Evolutionary conservation across 2,888 invertebrate species (phyloP).

Genomic region (Epistrophella euchroma): DNA sequence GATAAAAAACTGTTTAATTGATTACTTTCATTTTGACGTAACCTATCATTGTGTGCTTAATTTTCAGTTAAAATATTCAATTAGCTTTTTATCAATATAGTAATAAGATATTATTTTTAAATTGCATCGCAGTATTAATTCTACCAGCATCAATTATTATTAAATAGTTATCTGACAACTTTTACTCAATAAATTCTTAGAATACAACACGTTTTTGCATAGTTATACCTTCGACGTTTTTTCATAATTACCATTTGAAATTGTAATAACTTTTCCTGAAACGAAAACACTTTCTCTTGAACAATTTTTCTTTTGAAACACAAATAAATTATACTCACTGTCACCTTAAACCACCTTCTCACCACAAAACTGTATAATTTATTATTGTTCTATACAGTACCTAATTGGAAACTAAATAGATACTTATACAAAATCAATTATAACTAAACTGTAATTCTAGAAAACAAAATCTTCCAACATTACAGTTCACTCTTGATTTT

Average conservation of each 20-base stretch:
- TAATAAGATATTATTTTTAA: background rate
- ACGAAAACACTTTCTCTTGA: constrained; percentile 30
- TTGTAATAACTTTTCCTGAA: constrained; percentile 2
- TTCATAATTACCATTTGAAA: too few species aligned
- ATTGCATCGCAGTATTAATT: background rate
- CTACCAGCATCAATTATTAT: background rate
- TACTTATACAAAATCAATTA: constrained; percentile 20
- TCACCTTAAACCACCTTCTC: constrained; percentile 1
- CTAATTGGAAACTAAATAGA: constrained; percentile 3
- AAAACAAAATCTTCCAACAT: constrained; percentile 10
- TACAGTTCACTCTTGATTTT: constrained; percentile 28
- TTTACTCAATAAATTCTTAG: background rate
- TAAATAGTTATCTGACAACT: background rate
- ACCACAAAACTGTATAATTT: constrained; percentile 11
- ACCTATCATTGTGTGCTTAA: too few species aligned
- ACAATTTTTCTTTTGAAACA: background rate
- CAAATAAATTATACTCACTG: background rate
- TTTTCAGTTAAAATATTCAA: too few species aligned
- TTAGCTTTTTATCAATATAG: background rate
- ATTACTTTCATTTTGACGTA: too few species aligned
- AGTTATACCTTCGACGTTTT: background rate
- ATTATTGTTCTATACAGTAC: background rate
- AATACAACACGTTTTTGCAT: constrained; percentile 1
- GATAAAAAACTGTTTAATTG: too few species aligned
- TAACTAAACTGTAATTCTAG: constrained; percentile 18